These are phyloP conservation scores for Philaethria dido DNA, from an alignment of 2,888 invertebrate species.

Conservation along the genomic window DNA sequence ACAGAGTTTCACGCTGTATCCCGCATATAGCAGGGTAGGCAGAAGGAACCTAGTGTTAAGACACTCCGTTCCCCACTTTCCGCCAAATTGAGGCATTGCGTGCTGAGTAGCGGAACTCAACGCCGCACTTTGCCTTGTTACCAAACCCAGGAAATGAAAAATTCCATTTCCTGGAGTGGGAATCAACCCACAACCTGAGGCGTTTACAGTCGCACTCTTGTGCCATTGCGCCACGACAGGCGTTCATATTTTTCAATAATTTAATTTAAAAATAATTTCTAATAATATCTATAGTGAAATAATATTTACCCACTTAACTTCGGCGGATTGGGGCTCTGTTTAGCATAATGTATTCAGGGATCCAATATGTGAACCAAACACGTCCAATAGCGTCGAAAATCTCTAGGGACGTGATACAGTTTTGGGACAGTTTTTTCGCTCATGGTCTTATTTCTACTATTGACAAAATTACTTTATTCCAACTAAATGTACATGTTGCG, in stretches of 20 bases:
- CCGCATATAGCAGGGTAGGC: no score
- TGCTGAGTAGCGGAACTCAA: no score
- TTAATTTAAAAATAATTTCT: slow-evolving; percentile 10
- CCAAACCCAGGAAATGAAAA: no score
- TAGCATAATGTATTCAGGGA: slow-evolving; percentile 51
- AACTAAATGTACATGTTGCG: background rate
- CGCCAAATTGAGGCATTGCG: no score
- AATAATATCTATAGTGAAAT: slow-evolving; percentile 21
- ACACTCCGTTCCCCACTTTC: no score
- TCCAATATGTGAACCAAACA: slow-evolving; percentile 49
- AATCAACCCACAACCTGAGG: no score
- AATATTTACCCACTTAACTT: slow-evolving; percentile 46
- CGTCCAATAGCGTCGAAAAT: slow-evolving; percentile 45
- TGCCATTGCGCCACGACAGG: no score
- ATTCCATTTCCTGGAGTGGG: no score
- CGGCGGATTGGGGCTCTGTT: slow-evolving; percentile 45
- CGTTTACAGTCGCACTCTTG: no score
- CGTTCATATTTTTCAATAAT: background rate
- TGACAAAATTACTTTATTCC: slow-evolving; percentile 15
- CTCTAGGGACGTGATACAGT: slow-evolving; percentile 37
- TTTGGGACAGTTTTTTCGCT: slow-evolving; percentile 23
- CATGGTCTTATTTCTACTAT: slow-evolving; percentile 6
- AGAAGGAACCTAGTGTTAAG: no score
- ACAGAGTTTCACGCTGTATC: no score
- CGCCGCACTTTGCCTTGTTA: no score